Conservation (phyloP, 2,797 vertebrate genomes). For the Phylloscopus collybita region DNA sequence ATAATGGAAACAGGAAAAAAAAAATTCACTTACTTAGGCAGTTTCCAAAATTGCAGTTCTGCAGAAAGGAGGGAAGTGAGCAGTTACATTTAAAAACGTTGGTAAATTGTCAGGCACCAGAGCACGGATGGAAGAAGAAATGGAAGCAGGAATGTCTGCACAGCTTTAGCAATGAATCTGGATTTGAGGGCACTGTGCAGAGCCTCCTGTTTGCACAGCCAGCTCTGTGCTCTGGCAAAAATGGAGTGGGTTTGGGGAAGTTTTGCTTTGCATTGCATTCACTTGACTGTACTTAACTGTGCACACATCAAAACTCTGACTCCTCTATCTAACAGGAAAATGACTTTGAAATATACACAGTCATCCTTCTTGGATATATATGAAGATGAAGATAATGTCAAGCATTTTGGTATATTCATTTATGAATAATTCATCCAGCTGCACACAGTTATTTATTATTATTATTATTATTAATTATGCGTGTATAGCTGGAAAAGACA, state of each 20-base stretch:
- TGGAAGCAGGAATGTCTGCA: not conserved
- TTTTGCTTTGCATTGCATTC: not conserved
- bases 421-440: slow-evolving; percentile 61
- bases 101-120: not conserved
- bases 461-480: slow-evolving; percentile 54
- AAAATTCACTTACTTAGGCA: not conserved
- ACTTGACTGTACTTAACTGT: not conserved
- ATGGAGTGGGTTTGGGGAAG: not conserved
- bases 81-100: not conserved
- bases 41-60: slow-evolving; percentile 25
- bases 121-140: not conserved
- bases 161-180: not conserved
- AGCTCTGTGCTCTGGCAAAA: not conserved
- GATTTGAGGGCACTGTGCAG: not conserved
- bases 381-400: slow-evolving; percentile 40
- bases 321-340: not conserved
- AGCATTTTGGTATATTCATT: slow-evolving; percentile 20
- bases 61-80: not conserved
- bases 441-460: slow-evolving; percentile 34
- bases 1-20: not conserved
- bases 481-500: slow-evolving; percentile 34
- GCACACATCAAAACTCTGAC: not conserved
- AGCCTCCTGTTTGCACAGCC: not conserved
- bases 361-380: slow-evolving; percentile 38
- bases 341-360: not conserved